These are phyloP conservation scores for Micrasema minimum DNA, from an alignment of 1,140 invertebrate genomes.

Conservation along the genomic window DNA sequence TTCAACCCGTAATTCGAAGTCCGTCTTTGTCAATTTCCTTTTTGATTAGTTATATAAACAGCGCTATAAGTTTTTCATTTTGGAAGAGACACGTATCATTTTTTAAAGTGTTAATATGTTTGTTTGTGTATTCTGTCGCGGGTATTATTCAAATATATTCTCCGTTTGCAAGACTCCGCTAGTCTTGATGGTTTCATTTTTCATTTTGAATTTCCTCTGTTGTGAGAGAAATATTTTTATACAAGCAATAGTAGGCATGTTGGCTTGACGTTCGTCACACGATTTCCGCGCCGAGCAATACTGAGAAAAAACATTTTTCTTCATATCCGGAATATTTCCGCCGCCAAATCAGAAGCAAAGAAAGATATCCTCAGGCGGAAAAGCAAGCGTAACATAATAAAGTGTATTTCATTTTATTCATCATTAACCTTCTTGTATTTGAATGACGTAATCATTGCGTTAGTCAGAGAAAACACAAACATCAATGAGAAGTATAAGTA, in stretches of 20 bases:
- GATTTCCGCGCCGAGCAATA: slow-evolving; percentile 41
- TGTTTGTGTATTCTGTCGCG: slow-evolving; percentile 7
- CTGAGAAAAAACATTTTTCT: slow-evolving; percentile 52
- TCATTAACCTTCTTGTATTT: no score
- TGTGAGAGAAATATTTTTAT: slow-evolving; percentile 23
- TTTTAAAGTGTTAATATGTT: slow-evolving; percentile 3
- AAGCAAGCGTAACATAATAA: no score
- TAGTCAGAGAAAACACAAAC: no score
- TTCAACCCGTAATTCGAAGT: no score
- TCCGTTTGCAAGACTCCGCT: slow-evolving; percentile 29
- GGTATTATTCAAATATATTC: slow-evolving; percentile 34
- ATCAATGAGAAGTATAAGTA: no score
- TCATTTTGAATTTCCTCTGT: slow-evolving; percentile 27
- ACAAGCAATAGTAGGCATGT: slow-evolving; percentile 23
- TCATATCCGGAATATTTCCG: slow-evolving; percentile 52
- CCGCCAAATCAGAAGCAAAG: neutral
- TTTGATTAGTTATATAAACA: neutral
- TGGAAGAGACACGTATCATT: neutral
- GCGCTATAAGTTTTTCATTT: neutral
- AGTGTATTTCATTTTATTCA: no score
- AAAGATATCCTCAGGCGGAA: no score
- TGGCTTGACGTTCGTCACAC: slow-evolving; percentile 46
- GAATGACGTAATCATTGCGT: no score
- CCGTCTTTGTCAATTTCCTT: neutral
- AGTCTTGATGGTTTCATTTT: slow-evolving; percentile 29